These are phyloP conservation scores for Cynodonichthys magdalenae DNA, from an alignment of 2,797 vertebrate genomes.

Conservation along the genomic window DNA sequence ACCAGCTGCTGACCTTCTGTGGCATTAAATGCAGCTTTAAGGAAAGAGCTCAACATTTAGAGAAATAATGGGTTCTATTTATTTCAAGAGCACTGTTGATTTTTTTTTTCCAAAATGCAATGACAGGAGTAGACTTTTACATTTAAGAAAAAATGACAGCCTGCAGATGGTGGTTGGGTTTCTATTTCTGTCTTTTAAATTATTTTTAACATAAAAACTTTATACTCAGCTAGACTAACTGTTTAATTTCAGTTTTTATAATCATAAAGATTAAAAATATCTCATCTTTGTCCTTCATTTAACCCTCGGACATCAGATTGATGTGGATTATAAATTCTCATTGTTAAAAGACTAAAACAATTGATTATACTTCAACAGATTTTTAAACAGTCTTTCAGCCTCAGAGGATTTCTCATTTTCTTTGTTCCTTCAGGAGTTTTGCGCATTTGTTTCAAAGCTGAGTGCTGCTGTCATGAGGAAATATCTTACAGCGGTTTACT, in stretches of 20 bases:
- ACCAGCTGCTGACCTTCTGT: not conserved
- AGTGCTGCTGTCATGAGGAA: constrained; percentile 14
- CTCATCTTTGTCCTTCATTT: not conserved
- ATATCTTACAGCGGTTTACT: constrained; percentile 16
- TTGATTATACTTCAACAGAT: not conserved
- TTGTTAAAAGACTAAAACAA: not conserved
- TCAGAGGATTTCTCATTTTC: not conserved
- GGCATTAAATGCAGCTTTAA: not conserved
- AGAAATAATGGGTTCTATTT: not conserved
- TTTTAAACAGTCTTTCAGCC: not conserved
- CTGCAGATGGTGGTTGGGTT: too few species aligned
- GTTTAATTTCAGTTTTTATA: not conserved
- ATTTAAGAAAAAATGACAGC: too few species aligned
- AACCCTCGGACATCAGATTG: not conserved
- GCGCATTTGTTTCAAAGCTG: constrained; percentile 4
- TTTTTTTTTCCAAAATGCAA: too few species aligned
- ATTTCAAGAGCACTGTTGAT: constrained; percentile 1
- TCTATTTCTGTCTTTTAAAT: not conserved
- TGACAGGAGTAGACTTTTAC: too few species aligned
- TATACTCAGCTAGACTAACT: too few species aligned
- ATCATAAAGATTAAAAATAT: too few species aligned
- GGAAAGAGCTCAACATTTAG: not conserved
- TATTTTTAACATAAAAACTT: not conserved
- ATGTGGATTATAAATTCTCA: not conserved
- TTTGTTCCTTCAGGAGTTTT: not conserved